Evolutionary conservation across 1,140 invertebrate species (phyloP), one percentile per base, ranked within the genome.

Genomic region (Trinorchestia longiramus): DNA sequence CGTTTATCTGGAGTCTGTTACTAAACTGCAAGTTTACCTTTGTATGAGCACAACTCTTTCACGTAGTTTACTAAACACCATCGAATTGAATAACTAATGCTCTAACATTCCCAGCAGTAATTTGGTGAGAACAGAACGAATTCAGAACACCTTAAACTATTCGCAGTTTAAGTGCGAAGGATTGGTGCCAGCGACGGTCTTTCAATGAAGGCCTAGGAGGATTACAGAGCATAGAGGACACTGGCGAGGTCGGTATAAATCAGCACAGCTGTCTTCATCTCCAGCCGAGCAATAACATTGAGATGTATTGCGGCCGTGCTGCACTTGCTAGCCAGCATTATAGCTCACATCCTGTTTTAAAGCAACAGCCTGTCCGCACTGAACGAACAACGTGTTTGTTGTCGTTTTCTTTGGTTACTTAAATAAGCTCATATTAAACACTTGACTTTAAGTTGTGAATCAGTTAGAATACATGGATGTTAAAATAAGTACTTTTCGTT

Each of bases 211-310:
- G 47, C 47, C 19, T 53, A 19, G 19, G 47, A 53, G 19, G 47
- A 53, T 53, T 53, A 53, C 87, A 36, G 41, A 87, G 87, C 8
- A 8, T 8, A 36, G 36, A 40, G 90, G 90, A 44, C 90, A 44
- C 41, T 44, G 90, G 41, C 19, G 43, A 42, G n/a, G 8, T 44
- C 8, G 90, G 43, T 8, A 44, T 92, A 92, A 92, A 92, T 92
- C 92, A 94, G 3, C 19, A 43, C 92, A 94, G 92, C 92, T 94
- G 90, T 92, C 90, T 43, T 92, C 19, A 92, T 92, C 41, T 92
- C 3, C 23, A 44, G 90, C 41, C 19, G 17, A 17, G 90, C 90
- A 92, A 92, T 92, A 92, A 92, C 90, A 92, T 92, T 92, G 90
- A 92, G 90, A 92, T 92, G 43, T 94, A 94, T 40, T 17, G 92